Evolutionary conservation across 2,888 invertebrate species (phyloP).

Genomic region (Anoncus sp.): DNA sequence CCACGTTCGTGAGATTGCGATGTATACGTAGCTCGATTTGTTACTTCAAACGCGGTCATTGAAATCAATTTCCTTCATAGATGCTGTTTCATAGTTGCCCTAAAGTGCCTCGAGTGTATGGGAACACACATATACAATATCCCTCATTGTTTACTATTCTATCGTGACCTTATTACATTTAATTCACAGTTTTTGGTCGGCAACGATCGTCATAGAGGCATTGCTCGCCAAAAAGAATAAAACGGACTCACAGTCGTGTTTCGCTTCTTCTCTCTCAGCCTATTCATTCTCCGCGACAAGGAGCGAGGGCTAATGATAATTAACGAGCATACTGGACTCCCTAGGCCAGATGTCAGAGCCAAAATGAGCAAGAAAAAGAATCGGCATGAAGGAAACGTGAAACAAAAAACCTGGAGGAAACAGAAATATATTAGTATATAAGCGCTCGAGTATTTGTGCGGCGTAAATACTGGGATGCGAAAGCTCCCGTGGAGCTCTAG

Average conservation of each 20-base stretch:
- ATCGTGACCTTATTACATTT: background rate
- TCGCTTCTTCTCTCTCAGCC: background rate
- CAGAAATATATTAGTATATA: constrained; percentile 59
- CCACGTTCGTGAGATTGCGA: too few relatives aligned
- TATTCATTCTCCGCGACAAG: constrained; percentile 12
- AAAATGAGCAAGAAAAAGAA: constrained; percentile 49
- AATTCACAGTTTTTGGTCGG: constrained; percentile 5
- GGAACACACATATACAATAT: too few relatives aligned
- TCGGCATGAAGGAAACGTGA: constrained; percentile 31
- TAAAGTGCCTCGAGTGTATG: too few relatives aligned
- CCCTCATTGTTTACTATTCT: too few relatives aligned
- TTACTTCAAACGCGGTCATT: too few relatives aligned
- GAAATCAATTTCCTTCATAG: too few relatives aligned
- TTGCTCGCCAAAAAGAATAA: constrained; percentile 13
- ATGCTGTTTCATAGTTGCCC: too few relatives aligned
- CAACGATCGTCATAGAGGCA: constrained; percentile 34
- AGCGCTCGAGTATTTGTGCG: constrained; percentile 52
- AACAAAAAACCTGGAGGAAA: constrained; percentile 28
- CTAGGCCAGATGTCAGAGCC: constrained; percentile 43
- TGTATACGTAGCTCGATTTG: too few relatives aligned
- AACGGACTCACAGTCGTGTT: constrained; percentile 1
- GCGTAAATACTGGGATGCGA: constrained; percentile 56
- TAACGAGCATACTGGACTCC: constrained; percentile 49
- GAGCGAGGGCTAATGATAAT: constrained; percentile 56
- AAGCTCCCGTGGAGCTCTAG: constrained; percentile 36